phyloP scores from a whole-genome alignment of 2,797 vertebrate genomes.

The Corythornis leucogaster region DNA sequence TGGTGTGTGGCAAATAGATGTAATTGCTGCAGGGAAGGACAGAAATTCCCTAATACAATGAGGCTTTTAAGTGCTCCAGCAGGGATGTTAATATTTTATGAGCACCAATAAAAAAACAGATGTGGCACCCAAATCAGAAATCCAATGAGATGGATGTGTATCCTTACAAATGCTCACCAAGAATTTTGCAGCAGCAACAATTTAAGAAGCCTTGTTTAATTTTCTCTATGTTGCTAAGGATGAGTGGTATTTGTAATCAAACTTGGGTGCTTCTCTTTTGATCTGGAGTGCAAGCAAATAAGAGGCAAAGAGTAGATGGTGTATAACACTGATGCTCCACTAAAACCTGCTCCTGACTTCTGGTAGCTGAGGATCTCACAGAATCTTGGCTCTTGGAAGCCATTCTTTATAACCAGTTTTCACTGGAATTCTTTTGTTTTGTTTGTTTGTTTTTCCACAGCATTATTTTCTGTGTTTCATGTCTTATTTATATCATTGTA shows the following conservation, averaged over 20 bases:
- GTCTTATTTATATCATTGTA: not conserved
- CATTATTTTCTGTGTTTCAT: not conserved
- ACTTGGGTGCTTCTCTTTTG: not conserved
- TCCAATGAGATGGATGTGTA: not conserved
- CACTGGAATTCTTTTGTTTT: not conserved
- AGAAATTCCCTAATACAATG: slow-evolving; percentile 46
- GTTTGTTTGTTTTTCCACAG: rapidly evolving
- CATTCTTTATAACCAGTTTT: not conserved
- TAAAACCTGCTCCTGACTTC: not conserved
- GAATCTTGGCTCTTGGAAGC: not conserved
- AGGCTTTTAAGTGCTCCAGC: slow-evolving; percentile 43
- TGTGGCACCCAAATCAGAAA: slow-evolving; percentile 42
- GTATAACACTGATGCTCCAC: not conserved
- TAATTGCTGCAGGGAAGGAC: slow-evolving; percentile 49
- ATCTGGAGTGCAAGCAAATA: slow-evolving; percentile 1
- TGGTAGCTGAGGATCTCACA: not conserved
- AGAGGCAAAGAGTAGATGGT: slow-evolving; percentile 14
- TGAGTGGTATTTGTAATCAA: not conserved
- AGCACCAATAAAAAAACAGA: slow-evolving; percentile 8
- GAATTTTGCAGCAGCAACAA: slow-evolving; percentile 11
- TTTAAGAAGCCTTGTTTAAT: slow-evolving; percentile 22
- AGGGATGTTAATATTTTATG: slow-evolving; percentile 66
- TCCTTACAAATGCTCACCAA: not conserved
- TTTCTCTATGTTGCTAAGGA: slow-evolving; percentile 10
- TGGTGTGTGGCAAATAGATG: not conserved